These are phyloP conservation scores for Apamea crenata DNA, from an alignment of 2,888 invertebrate species.

Conservation along the genomic window DNA sequence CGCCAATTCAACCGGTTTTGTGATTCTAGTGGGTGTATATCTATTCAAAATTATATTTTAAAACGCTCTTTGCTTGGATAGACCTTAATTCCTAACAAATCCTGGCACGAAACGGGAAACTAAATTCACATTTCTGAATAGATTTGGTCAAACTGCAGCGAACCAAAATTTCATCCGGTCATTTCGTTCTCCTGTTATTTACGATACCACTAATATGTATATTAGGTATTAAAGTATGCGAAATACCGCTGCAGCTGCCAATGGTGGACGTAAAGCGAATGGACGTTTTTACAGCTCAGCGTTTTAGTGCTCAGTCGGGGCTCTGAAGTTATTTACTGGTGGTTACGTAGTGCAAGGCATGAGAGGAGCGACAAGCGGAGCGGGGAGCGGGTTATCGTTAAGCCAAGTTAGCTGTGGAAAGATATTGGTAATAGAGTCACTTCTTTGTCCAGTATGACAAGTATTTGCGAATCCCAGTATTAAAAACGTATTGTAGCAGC, in stretches of 20 bases:
- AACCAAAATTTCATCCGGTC: slow-evolving; percentile 49
- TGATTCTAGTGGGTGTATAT: not conserved
- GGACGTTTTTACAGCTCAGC: slow-evolving; percentile 79
- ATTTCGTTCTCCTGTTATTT: slow-evolving; percentile 60
- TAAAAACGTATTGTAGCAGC: too few species aligned
- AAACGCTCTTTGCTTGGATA: not conserved
- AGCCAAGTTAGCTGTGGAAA: not conserved
- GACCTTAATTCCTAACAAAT: slow-evolving; percentile 1
- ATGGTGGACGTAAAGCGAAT: slow-evolving; percentile 76
- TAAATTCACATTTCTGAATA: slow-evolving; percentile 24
- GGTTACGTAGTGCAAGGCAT: slow-evolving; percentile 53
- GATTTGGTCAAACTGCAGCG: slow-evolving; percentile 38
- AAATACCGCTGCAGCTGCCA: slow-evolving; percentile 77
- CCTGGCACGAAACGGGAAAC: not conserved
- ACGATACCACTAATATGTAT: slow-evolving; percentile 68
- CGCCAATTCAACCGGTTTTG: not conserved
- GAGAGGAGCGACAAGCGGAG: slow-evolving; percentile 21
- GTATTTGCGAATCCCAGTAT: not conserved
- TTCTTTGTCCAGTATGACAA: not conserved
- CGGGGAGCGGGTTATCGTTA: not conserved
- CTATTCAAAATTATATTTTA: not conserved
- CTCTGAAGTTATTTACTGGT: slow-evolving; percentile 80
- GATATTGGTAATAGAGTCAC: not conserved
- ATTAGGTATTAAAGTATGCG: slow-evolving; percentile 67
- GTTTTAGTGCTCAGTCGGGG: slow-evolving; percentile 78